These are phyloP conservation scores for Lerema accius DNA, from an alignment of 1,140 invertebrate genomes.

Conservation along the genomic window DNA sequence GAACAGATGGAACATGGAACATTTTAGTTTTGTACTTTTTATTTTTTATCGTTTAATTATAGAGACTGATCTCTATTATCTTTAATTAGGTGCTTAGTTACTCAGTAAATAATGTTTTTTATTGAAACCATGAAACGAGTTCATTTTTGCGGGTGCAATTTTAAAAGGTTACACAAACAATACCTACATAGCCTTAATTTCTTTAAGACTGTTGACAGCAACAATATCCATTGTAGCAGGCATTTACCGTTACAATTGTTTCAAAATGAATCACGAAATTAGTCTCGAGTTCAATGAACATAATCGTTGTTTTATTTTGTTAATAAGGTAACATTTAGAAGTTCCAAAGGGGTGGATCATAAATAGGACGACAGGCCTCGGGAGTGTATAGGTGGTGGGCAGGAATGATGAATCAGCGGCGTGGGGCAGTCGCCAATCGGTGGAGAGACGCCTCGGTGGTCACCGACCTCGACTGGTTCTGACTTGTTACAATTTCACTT, in stretches of 20 bases:
- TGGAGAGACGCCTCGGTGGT: slow-evolving; percentile 63
- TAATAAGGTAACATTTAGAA: neutral
- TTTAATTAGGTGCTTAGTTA: too few relatives aligned
- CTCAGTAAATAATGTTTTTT: too few relatives aligned
- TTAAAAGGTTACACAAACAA: neutral
- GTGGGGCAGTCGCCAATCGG: slow-evolving; percentile 61
- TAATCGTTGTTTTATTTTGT: neutral
- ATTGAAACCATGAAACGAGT: too few relatives aligned
- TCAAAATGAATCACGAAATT: neutral
- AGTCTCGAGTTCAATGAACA: neutral
- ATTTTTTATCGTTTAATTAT: too few relatives aligned
- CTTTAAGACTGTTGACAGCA: neutral
- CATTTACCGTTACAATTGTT: neutral
- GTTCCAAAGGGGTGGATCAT: slow-evolving; percentile 13
- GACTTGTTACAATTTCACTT: slow-evolving; percentile 80
- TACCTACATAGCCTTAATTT: neutral
- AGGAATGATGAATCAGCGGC: slow-evolving; percentile 69
- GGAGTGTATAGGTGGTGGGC: slow-evolving; percentile 48
- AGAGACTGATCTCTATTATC: too few relatives aligned
- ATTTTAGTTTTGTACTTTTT: too few relatives aligned
- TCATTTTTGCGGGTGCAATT: too few relatives aligned
- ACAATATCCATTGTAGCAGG: neutral
- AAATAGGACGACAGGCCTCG: slow-evolving; percentile 33
- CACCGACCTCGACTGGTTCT: slow-evolving; percentile 76
- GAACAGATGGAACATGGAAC: too few relatives aligned